phyloP scores from a whole-genome alignment of 2,113 vertebrate genomes.

The Crotophaga sulcirostris region DNA sequence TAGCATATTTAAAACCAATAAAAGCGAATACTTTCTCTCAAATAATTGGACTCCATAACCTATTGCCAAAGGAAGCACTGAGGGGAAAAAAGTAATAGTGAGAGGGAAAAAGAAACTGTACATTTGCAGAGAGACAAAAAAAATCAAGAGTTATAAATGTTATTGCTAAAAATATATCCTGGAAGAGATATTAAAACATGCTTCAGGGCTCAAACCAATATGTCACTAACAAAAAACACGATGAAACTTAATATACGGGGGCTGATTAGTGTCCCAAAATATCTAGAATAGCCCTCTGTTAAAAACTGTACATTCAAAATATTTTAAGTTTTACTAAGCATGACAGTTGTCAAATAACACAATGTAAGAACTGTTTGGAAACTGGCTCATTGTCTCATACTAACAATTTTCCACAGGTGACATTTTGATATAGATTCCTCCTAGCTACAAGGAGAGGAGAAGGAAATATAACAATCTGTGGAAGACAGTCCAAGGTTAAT shows the following conservation, averaged over 20 bases:
- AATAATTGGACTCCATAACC: background rate
- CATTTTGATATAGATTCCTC: background rate
- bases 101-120: background rate
- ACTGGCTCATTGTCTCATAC: background rate
- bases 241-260: background rate
- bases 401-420: background rate
- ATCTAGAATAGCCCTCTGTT: background rate
- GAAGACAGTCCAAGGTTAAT: background rate
- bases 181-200: constrained; percentile 4
- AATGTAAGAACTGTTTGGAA: background rate
- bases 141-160: background rate
- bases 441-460: background rate
- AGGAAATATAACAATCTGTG: background rate
- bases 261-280: background rate
- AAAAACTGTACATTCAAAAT: background rate
- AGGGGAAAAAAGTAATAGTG: background rate
- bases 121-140: background rate
- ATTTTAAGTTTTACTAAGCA: background rate
- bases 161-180: constrained; percentile 24
- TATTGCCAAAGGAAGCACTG: background rate
- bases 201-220: background rate
- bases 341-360: background rate
- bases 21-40: background rate
- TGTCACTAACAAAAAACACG: background rate
- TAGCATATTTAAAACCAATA: background rate